These are phyloP conservation scores for Kuschelorhynchus macadamiae DNA, from an alignment of 2,888 invertebrate species.

Conservation along the genomic window DNA sequence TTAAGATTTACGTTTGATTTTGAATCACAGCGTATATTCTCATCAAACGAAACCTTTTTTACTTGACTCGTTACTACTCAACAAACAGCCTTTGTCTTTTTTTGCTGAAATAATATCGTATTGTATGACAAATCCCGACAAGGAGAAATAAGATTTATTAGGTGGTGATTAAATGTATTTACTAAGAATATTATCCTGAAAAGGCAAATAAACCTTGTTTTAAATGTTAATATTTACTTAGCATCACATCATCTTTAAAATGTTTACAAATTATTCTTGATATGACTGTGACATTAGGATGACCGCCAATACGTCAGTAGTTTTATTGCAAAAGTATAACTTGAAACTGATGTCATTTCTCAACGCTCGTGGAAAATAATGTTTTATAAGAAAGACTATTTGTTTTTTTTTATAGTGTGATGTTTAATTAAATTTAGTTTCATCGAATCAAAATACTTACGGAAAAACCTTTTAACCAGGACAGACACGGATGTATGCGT, in stretches of 20 bases:
- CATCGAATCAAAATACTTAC: too few species aligned
- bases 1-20: too few species aligned
- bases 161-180: conserved; percentile 23
- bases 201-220: conserved; percentile 32
- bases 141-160: neutral
- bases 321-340: conserved; percentile 17
- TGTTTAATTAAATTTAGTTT: too few species aligned
- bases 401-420: neutral
- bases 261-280: conserved; percentile 29
- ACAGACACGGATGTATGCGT: too few species aligned
- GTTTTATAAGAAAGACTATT: neutral
- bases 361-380: neutral
- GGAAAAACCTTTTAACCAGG: too few species aligned
- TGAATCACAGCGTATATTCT: too few species aligned
- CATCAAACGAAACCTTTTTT: too few species aligned
- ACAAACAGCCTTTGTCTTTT: conserved; percentile 12
- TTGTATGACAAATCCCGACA: conserved; percentile 17
- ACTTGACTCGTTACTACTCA: too few species aligned
- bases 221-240: conserved; percentile 32
- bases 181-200: conserved; percentile 23
- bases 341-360: conserved; percentile 5
- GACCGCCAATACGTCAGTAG: conserved; percentile 24
- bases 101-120: neutral
- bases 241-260: conserved; percentile 27
- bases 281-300: conserved; percentile 20